Conservation (phyloP, 2,888 invertebrate species). For the Brachypterus glaber region DNA sequence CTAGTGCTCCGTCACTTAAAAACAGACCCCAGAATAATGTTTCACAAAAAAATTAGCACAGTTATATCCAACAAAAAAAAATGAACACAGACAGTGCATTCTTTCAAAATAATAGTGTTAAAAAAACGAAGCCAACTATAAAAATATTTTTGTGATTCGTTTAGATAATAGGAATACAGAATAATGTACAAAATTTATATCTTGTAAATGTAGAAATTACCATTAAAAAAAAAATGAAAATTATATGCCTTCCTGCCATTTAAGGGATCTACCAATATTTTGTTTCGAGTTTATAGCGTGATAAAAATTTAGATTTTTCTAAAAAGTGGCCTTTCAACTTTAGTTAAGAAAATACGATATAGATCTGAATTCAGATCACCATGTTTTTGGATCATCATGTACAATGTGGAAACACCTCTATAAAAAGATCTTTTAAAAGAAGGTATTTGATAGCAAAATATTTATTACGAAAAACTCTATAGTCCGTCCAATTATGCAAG, state of each 20-base stretch:
- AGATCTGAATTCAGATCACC: no score
- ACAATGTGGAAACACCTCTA: no score
- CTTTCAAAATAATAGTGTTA: constrained; percentile 29
- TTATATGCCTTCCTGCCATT: constrained; percentile 56
- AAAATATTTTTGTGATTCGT: constrained; percentile 46
- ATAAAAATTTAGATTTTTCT: constrained; percentile 39
- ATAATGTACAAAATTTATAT: constrained; percentile 47
- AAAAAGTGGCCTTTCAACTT: constrained; percentile 42
- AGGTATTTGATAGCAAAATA: no score
- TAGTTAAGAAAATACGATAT: no score
- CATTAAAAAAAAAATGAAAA: constrained; percentile 41
- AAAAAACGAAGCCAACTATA: constrained; percentile 36
- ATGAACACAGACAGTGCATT: constrained; percentile 26
- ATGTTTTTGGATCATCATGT: no score
- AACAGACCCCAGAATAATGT: constrained; percentile 24
- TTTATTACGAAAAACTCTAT: no score
- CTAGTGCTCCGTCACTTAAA: constrained; percentile 27
- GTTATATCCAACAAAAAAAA: constrained; percentile 23
- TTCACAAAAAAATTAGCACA: constrained; percentile 33
- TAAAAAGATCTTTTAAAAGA: no score
- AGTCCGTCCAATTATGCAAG: no score
- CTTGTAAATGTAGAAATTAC: constrained; percentile 42
- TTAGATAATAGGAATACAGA: constrained; percentile 41
- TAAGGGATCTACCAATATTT: constrained; percentile 48
- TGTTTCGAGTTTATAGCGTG: constrained; percentile 38